Evolutionary conservation across 2,888 invertebrate genomes (phyloP), one percentile per base, ranked within the genome.

Genomic region (Griposia aprilina): DNA sequence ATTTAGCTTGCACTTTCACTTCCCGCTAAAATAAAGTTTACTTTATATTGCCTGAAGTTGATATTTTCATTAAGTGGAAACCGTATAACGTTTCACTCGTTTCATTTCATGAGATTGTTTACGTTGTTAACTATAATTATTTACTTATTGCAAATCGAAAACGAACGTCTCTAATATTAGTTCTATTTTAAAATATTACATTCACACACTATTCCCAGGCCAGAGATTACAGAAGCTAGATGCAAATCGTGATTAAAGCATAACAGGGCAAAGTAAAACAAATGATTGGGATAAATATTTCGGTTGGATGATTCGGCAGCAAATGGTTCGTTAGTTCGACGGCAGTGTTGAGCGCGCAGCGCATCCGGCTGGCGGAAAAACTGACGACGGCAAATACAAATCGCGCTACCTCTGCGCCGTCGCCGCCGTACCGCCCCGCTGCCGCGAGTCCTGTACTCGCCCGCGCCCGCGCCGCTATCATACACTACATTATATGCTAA

Each of bases 301-400:
- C 93, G 91, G 93, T 93, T 90, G 94, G 92, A 90, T 93, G 93
- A 90, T 86, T 91, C 88, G 90, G 87, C 85, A 90, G 92, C 89
- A 90, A 90, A 94, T 94, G 96, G 95, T 96, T 96, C 96, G 96
- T 96, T 96, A 96, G 94, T 91, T 94, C 93, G 84, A 88, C 90
- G 90, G 91, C 90, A 90, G 93, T 92, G 94, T 92, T 90, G 91
- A 92, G 92, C 91, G 90, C 89, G 90, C 92, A 84, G 86, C 91
- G 94, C 93, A 93, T 93, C 93, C 92, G 93, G 90, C 85, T 87
- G 88, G 90, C 91, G 93, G 93, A 94, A 95, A 96, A 95, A 94
- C 93, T 93, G 93, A 91, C 92, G 91, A 92, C 89, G 89, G 92
- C 93, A 95, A 96, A 95, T 93, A 96, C 94, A 95, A 96, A 96